Percentiles rank a stretch among this genome's conserved stretches.
Conservation (phyloP, 92 coral and sea anemone species). For the Heliopora coerulea region DNA sequence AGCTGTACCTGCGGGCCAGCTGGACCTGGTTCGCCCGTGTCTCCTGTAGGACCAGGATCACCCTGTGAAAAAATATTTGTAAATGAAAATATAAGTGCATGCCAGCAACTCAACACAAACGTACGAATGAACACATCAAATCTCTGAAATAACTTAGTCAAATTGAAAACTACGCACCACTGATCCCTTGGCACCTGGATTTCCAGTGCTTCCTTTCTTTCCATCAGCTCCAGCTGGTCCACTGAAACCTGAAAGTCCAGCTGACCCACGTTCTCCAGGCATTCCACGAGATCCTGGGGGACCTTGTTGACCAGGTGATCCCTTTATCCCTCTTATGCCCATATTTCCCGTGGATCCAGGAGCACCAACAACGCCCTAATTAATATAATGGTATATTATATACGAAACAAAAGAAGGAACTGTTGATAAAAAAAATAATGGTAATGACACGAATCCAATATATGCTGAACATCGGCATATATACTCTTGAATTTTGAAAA, state of each 20-base stretch:
- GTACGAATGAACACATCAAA: neutral
- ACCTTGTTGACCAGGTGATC: conserved; percentile 57
- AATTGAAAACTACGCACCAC: conserved; percentile 43
- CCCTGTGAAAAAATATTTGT: conserved; percentile 5
- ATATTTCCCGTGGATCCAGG: conserved; percentile 65
- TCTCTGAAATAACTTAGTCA: neutral
- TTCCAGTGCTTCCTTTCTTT: conserved; percentile 59
- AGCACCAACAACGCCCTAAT: conserved; percentile 65
- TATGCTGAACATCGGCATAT: no score
- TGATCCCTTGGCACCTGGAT: conserved; percentile 67
- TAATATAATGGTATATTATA: neutral
- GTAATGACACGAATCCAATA: conserved; percentile 26
- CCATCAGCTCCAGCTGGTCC: conserved; percentile 66
- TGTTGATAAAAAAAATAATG: no score
- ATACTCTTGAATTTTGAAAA: no score
- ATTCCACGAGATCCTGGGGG: conserved; percentile 63
- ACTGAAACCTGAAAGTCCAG: conserved; percentile 60
- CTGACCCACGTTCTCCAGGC: conserved; percentile 68
- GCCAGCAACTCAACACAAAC: neutral
- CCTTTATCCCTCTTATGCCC: conserved; percentile 61
- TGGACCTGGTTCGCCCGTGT: neutral
- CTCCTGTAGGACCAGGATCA: conserved; percentile 35
- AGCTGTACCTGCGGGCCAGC: neutral
- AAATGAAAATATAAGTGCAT: neutral
- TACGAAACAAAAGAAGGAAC: neutral